Evolutionary conservation across 1,140 invertebrate species (phyloP).

Genomic region (Drosophila lini): DNA sequence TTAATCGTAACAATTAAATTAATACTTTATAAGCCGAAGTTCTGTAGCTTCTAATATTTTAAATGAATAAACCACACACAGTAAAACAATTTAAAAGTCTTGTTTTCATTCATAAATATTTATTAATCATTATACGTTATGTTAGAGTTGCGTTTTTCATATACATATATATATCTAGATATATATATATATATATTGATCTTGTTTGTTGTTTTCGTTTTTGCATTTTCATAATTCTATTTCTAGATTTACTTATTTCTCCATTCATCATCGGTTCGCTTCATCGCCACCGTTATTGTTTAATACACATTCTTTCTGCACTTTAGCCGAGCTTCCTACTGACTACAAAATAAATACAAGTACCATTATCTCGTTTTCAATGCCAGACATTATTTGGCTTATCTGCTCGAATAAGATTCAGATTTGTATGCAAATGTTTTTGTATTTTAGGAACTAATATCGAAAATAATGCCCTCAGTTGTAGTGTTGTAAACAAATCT

Average conservation of each 20-base stretch:
- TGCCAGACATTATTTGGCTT: slow-evolving; percentile 37
- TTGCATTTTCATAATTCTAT: slow-evolving; percentile 60
- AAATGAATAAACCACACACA: slow-evolving; percentile 40
- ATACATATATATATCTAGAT: slow-evolving; percentile 33
- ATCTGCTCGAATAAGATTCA: slow-evolving; percentile 10
- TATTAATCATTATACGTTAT: slow-evolving; percentile 49
- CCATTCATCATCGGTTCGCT: slow-evolving; percentile 36
- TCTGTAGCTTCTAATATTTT: slow-evolving; percentile 35
- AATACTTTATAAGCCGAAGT: slow-evolving; percentile 26
- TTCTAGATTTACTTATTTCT: slow-evolving; percentile 46
- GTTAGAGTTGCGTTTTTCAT: slow-evolving; percentile 27
- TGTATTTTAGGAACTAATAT: slow-evolving; percentile 71
- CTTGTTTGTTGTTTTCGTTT: slow-evolving; percentile 50
- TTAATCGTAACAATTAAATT: slow-evolving; percentile 34
- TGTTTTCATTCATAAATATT: slow-evolving; percentile 42
- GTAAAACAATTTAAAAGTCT: slow-evolving; percentile 18
- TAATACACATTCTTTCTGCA: slow-evolving; percentile 63
- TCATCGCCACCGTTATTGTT: slow-evolving; percentile 64
- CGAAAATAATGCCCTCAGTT: slow-evolving; percentile 62
- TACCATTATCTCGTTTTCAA: slow-evolving; percentile 57
- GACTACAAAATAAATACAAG: slow-evolving; percentile 59
- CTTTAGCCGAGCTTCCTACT: slow-evolving; percentile 32
- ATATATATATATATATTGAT: slow-evolving; percentile 42
- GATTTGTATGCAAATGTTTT: slow-evolving; percentile 55
- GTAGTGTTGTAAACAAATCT: slow-evolving; percentile 40